phyloP scores from a whole-genome alignment of 2,888 invertebrate genomes.

The Syritta pipiens region DNA sequence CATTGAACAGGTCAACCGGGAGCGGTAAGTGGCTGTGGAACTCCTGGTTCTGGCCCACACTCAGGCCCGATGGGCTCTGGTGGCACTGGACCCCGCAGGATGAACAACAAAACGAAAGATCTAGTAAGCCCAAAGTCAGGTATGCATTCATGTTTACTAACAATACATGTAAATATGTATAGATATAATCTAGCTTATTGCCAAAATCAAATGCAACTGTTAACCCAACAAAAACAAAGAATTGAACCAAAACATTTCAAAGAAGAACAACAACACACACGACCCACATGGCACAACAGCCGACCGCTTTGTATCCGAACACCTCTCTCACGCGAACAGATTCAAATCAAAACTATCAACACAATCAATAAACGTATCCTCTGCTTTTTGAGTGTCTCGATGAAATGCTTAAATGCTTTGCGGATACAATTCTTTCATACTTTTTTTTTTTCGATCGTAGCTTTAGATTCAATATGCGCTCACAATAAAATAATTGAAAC shows the following conservation, averaged over 20 bases:
- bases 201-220: conserved; percentile 61
- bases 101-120: conserved; percentile 80
- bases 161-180: conserved; percentile 72
- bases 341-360: conserved; percentile 12
- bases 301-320: conserved; percentile 50
- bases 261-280: conserved; percentile 19
- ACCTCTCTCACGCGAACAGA: conserved; percentile 53
- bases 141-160: conserved; percentile 72
- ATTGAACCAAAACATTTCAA: neutral
- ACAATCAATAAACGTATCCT: conserved; percentile 40
- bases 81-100: conserved; percentile 78
- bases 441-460: conserved; percentile 31
- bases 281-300: conserved; percentile 43
- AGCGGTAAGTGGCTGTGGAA: conserved; percentile 78
- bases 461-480: conserved; percentile 19
- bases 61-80: conserved; percentile 79
- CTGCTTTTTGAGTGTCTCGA: conserved; percentile 64
- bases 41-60: conserved; percentile 79
- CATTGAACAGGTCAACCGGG: conserved; percentile 76
- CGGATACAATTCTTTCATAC: conserved; percentile 61
- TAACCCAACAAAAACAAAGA: conserved; percentile 20
- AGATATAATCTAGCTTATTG: conserved; percentile 57
- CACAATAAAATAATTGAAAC: conserved; percentile 36
- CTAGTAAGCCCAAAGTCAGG: conserved; percentile 80
- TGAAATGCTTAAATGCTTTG: conserved; percentile 65